Percentiles rank a stretch among this genome's conserved stretches.
These are phyloP conservation scores for Deladenus siricidicola DNA, from an alignment of 2,888 invertebrate genomes.

Conservation along the genomic window DNA sequence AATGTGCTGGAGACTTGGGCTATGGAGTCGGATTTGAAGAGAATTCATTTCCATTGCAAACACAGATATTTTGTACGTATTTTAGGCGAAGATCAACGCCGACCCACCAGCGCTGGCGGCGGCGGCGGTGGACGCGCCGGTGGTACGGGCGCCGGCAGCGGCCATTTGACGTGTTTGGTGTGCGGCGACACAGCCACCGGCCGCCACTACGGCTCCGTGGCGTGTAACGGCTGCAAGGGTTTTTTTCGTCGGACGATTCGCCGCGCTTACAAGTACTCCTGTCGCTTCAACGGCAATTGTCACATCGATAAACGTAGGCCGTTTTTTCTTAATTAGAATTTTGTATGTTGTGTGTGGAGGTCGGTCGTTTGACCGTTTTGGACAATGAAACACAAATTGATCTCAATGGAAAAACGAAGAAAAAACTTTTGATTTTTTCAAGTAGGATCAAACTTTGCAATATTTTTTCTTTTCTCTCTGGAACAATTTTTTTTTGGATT, in stretches of 20 bases:
- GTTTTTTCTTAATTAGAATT: neutral
- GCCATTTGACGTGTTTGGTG: conserved; percentile 37
- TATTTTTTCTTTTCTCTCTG: neutral
- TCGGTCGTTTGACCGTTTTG: too few relatives aligned
- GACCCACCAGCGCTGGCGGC: neutral
- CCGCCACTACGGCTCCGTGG: conserved; percentile 27
- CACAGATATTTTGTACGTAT: too few relatives aligned
- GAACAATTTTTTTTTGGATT: neutral
- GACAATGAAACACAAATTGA: too few relatives aligned
- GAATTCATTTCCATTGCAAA: too few relatives aligned
- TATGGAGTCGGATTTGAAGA: too few relatives aligned
- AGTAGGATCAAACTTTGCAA: too few relatives aligned
- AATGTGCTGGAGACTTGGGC: too few relatives aligned
- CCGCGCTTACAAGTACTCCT: conserved; percentile 46
- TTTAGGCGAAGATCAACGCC: too few relatives aligned
- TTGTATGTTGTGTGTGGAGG: neutral
- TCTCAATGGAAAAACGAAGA: too few relatives aligned
- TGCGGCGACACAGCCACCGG: conserved; percentile 50
- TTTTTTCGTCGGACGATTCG: conserved; percentile 50
- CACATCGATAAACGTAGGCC: conserved; percentile 49
- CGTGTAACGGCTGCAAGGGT: conserved; percentile 50
- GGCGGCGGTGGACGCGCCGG: neutral
- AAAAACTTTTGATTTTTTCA: too few relatives aligned
- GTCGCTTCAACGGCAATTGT: conserved; percentile 45
- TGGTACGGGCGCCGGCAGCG: conserved; percentile 1